phyloP scores from a whole-genome alignment of 2,113 vertebrate genomes.

The Engraulis encrasicolus region DNA sequence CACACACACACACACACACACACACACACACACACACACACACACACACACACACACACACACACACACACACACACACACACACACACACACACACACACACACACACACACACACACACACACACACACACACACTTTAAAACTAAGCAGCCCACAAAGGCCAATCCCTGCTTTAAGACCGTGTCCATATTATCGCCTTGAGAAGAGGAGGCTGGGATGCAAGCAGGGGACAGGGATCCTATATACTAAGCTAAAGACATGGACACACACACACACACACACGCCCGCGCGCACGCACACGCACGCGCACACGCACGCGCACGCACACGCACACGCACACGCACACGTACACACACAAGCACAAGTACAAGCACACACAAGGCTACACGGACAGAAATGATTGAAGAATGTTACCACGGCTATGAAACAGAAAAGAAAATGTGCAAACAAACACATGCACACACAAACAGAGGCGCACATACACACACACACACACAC shows the following conservation, averaged over 20 bases:
- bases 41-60: conserved; percentile 18
- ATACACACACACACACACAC: background rate
- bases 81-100: conserved; percentile 30
- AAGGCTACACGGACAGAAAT: background rate
- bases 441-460: conserved; percentile 10
- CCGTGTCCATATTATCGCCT: background rate
- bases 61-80: conserved; percentile 27
- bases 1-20: conserved; percentile 33
- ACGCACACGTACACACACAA: too few relatives aligned
- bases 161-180: background rate
- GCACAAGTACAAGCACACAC: too few relatives aligned
- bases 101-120: background rate
- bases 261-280: too few relatives aligned
- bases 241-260: too few relatives aligned
- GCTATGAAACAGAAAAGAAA: background rate
- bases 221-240: background rate
- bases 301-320: too few relatives aligned
- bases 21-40: conserved; percentile 16
- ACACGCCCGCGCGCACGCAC: too few relatives aligned
- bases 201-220: background rate
- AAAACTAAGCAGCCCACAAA: background rate
- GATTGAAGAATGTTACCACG: background rate
- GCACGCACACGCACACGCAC: too few relatives aligned
- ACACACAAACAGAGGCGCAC: background rate
- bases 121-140: too few relatives aligned